phyloP scores from a whole-genome alignment of 1,140 invertebrate genomes.

The Whitmania pigra region DNA sequence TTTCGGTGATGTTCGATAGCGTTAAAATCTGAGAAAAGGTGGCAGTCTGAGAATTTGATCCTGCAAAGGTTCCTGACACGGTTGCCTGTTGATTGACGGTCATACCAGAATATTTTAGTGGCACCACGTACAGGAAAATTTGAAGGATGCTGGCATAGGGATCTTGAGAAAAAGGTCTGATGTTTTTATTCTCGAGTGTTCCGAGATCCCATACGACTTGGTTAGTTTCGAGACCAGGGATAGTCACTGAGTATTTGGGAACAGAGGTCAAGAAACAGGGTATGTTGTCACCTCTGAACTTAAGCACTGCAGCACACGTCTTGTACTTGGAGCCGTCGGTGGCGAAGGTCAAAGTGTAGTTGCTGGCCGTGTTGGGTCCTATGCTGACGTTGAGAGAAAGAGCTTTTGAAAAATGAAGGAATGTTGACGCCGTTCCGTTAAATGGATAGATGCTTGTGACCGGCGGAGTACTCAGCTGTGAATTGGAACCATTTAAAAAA shows the following conservation, averaged over 20 bases:
- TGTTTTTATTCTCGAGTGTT: slow-evolving; percentile 6
- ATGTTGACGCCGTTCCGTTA: background rate
- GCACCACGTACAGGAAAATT: background rate
- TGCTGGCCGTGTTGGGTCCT: background rate
- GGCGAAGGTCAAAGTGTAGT: background rate
- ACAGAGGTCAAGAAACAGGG: background rate
- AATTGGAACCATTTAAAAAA: background rate
- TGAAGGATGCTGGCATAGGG: slow-evolving; percentile 2
- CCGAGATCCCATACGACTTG: background rate
- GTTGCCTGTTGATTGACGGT: background rate
- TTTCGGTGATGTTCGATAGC: background rate
- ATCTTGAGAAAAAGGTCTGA: background rate
- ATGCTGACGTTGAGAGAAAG: background rate
- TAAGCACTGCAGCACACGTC: background rate
- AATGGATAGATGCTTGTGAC: background rate
- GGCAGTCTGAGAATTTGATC: background rate
- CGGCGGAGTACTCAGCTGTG: background rate
- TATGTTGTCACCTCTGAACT: background rate
- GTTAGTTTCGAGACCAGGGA: background rate
- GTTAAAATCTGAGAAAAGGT: background rate
- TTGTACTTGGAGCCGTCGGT: background rate
- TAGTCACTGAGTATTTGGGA: background rate
- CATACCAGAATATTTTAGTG: background rate
- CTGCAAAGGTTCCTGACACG: background rate
- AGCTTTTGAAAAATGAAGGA: background rate